Evolutionary conservation across 2,113 vertebrate species (phyloP), one percentile per base, ranked within the genome.

Genomic region (Catharus minimus): DNA sequence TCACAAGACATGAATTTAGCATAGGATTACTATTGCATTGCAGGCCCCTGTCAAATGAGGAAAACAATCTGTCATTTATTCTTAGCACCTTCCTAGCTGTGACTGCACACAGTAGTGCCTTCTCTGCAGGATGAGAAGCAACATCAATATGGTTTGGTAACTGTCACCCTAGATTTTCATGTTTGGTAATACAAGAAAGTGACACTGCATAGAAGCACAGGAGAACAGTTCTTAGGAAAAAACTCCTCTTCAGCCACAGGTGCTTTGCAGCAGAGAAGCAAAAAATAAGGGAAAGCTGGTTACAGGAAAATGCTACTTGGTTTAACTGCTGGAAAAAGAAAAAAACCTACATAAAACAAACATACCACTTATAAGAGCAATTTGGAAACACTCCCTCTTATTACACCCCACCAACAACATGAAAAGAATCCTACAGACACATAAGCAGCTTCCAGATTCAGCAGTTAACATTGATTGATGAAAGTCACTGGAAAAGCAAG

Each of bases 401-500:
- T 55, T 67, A 95, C 73, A 93, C 49, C 72, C 91, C 95, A 85
- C 15, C 75, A 90, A 72, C 71, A 94, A 50, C 88, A 52, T 9
- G 33, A 92, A 95, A 74, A 90, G 86, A 93, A 87, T 80, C 53
- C 83, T 93, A 96, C 21, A 84, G n/a, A 74, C 82, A 95, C 6
- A 58, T 86, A 94, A 95, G 86, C 8, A 92, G 90, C 53, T 96
- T 94, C 71, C 88, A 92, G 68, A 91, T 10, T 82, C 76, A 92
- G 78, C 84, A 89, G 77, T 67, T 81, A 96, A 49, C 65, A 90
- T 49, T 6, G 4, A 20, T 82, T 94, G 82, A 94, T 47, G 87
- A 88, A 96, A 95, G 89, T 84, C 90, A 87, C 80, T 94, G 90
- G 89, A 96, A 96, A 96, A 95, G 43, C 74, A 87, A 87, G 86